Evolutionary conservation across 2,888 invertebrate genomes (phyloP).

Genomic region (Tanytarsus gracilentus): DNA sequence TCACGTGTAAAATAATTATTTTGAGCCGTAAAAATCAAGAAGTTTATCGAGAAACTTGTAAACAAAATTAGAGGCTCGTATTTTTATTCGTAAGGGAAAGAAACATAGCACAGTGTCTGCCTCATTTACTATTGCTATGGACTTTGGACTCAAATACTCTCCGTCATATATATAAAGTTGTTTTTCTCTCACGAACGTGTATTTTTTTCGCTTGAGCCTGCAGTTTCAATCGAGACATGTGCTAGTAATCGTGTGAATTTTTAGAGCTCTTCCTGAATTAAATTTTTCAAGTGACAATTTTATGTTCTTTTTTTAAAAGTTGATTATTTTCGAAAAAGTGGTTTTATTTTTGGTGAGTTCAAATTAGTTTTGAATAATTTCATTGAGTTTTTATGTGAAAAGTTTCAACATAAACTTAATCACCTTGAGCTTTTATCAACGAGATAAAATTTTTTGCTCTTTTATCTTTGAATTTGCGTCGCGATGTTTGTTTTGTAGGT

Average conservation of each 20-base stretch:
- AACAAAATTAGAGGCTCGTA: neutral
- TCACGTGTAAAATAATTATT: too few species aligned
- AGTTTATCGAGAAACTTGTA: neutral
- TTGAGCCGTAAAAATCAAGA: too few species aligned
- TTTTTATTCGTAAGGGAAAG: neutral
- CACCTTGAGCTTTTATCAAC: neutral
- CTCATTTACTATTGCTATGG: neutral
- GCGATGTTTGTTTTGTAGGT: too few species aligned
- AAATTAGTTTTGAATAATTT: too few species aligned
- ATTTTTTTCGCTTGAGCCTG: slow-evolving; percentile 12
- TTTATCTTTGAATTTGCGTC: too few species aligned
- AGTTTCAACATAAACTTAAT: neutral
- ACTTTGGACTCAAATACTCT: slow-evolving; percentile 12
- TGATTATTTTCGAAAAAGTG: too few species aligned
- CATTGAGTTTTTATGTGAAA: neutral
- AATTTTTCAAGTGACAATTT: neutral
- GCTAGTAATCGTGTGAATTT: slow-evolving; percentile 11
- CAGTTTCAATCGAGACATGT: slow-evolving; percentile 23
- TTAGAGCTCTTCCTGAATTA: neutral
- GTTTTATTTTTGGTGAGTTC: too few species aligned
- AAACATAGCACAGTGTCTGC: too few species aligned
- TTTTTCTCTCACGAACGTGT: neutral
- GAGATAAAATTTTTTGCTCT: neutral
- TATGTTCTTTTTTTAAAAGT: neutral
- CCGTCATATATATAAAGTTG: slow-evolving; percentile 6